Percentiles rank a stretch among this genome's conserved stretches.
Conservation (phyloP, 2,888 invertebrate species). For the Nesidiocoris tenuis region DNA sequence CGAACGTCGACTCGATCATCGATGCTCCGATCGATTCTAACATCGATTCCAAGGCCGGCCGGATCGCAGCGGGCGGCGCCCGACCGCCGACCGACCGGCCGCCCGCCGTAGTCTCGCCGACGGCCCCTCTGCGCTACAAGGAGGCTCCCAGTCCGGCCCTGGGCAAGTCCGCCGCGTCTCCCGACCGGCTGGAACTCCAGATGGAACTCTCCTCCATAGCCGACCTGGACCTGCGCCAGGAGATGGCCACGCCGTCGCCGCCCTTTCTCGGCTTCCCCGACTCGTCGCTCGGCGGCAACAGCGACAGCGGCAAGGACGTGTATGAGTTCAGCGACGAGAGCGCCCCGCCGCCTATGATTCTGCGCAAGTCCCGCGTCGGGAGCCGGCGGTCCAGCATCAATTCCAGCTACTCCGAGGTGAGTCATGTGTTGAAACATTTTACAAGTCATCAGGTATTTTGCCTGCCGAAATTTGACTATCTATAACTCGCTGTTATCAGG, state of each 20-base stretch:
- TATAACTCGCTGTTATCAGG: constrained; percentile 5
- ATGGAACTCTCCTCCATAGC: not conserved
- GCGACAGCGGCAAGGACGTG: constrained; percentile 55
- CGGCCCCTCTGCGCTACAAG: not conserved
- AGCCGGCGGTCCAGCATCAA: constrained; percentile 51
- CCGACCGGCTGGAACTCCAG: not conserved
- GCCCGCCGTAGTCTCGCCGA: not conserved
- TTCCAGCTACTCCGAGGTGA: constrained; percentile 46
- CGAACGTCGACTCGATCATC: no score
- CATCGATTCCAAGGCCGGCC: no score
- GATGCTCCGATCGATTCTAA: no score
- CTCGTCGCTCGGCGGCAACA: not conserved
- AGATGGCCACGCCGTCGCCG: not conserved
- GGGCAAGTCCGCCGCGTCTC: not conserved
- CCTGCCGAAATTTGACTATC: not conserved
- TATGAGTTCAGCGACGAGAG: constrained; percentile 58
- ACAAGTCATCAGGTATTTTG: not conserved
- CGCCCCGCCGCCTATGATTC: constrained; percentile 51
- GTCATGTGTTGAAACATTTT: constrained; percentile 12
- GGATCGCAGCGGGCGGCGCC: not conserved
- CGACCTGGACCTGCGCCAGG: not conserved
- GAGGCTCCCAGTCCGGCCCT: not conserved
- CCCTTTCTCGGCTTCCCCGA: not conserved
- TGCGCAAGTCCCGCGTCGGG: constrained; percentile 51
- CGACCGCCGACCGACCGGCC: not conserved